Evolutionary conservation across 2,888 invertebrate species (phyloP).

Genomic region (Torymus aiolomorphi): DNA sequence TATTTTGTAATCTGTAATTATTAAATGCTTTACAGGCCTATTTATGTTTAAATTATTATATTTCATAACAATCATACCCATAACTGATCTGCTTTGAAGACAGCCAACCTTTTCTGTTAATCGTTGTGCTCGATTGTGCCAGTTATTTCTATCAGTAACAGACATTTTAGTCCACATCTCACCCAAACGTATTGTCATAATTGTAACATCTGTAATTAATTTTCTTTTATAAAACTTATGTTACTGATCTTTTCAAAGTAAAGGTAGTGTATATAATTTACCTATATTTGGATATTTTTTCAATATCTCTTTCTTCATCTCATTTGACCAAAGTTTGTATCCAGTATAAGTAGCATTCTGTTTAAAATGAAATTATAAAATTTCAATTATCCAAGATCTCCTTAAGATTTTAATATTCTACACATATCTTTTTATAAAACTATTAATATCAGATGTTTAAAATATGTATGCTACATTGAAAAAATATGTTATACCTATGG

Average conservation of each 20-base stretch:
- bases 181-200: slow-evolving; percentile 88
- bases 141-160: slow-evolving; percentile 82
- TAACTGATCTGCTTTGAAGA: slow-evolving; percentile 70
- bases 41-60: background rate
- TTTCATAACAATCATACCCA: slow-evolving; percentile 59
- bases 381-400: background rate
- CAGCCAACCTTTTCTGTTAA: slow-evolving; percentile 71
- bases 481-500: background rate
- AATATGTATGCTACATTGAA: background rate
- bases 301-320: slow-evolving; percentile 85
- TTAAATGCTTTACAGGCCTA: slow-evolving; percentile 3
- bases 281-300: slow-evolving; percentile 85
- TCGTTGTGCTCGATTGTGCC: slow-evolving; percentile 89
- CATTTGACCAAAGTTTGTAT: slow-evolving; percentile 94
- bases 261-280: slow-evolving; percentile 62
- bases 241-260: background rate
- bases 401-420: no score
- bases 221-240: background rate
- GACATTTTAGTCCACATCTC: slow-evolving; percentile 92
- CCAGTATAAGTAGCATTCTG: slow-evolving; percentile 88
- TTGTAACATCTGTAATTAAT: slow-evolving; percentile 81
- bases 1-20: slow-evolving; percentile 30
- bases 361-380: slow-evolving; percentile 52
- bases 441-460: background rate
- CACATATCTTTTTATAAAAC: background rate